phyloP scores from a whole-genome alignment of 35 echinoderm and acorn worm genomes.

The Patiria miniata region DNA sequence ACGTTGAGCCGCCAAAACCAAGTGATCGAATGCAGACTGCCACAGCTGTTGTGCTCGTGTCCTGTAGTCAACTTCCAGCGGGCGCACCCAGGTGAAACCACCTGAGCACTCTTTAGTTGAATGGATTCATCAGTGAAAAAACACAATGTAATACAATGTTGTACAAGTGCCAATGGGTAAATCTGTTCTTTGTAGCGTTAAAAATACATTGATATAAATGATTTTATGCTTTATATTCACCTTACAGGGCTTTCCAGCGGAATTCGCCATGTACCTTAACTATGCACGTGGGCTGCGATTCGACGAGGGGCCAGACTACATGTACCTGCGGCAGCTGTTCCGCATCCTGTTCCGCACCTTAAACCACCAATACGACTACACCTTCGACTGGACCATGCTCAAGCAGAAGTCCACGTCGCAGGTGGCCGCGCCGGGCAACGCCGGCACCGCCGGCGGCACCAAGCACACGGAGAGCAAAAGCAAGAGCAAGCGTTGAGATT shows the following conservation, averaged over 20 bases:
- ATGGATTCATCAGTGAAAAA: too few species aligned
- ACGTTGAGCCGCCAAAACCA: too few species aligned
- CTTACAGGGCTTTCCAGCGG: slow-evolving; percentile 86
- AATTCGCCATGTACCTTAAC: slow-evolving; percentile 99
- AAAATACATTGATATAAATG: too few species aligned
- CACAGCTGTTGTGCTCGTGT: too few species aligned
- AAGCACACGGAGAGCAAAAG: slow-evolving; percentile 69
- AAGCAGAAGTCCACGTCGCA: slow-evolving; percentile 77
- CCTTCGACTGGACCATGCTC: slow-evolving; percentile 95
- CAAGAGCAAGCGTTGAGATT: slow-evolving; percentile 75
- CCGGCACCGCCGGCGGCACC: slow-evolving; percentile 17
- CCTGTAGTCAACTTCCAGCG: too few species aligned
- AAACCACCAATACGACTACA: slow-evolving; percentile 98
- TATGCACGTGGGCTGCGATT: slow-evolving; percentile 90
- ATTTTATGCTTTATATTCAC: too few species aligned
- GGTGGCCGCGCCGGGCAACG: slow-evolving; percentile 36
- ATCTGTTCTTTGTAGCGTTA: too few species aligned
- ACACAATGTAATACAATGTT: too few species aligned
- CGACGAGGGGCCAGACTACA: slow-evolving; percentile 88
- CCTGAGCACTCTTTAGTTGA: too few species aligned
- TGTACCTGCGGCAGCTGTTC: slow-evolving; percentile 95
- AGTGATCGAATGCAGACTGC: too few species aligned
- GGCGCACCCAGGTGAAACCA: too few species aligned
- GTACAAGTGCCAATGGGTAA: too few species aligned
- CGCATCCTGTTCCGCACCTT: slow-evolving; percentile 97